Evolutionary conservation across 2,888 invertebrate species (phyloP).

Genomic region (Conistra vaccinii): DNA sequence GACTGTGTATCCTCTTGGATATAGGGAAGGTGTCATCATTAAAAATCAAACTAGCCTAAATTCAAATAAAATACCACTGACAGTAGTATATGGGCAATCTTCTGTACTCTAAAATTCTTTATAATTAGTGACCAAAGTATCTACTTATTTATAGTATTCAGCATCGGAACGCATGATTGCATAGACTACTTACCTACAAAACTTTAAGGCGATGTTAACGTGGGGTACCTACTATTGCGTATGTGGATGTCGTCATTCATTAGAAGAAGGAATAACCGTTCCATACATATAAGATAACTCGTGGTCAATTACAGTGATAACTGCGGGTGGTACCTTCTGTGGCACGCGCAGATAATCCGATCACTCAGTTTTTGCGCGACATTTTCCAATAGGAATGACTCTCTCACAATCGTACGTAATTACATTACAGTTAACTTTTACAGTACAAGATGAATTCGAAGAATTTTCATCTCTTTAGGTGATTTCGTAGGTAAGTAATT

Average conservation of each 20-base stretch:
- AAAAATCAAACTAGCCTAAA: background rate
- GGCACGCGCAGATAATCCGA: background rate
- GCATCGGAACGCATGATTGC: background rate
- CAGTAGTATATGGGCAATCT: background rate
- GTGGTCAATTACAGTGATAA: conserved; percentile 14
- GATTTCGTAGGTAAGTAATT: background rate
- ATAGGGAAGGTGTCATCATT: background rate
- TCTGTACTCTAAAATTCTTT: background rate
- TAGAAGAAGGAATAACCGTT: background rate
- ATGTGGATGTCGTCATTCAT: background rate
- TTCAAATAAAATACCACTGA: background rate
- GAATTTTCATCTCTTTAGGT: background rate
- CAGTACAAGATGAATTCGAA: background rate
- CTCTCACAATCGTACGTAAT: background rate
- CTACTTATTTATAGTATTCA: background rate
- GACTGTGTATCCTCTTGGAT: background rate
- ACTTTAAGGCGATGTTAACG: background rate
- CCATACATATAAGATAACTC: background rate
- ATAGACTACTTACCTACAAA: background rate
- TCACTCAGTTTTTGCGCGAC: conserved; percentile 1
- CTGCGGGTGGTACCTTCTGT: background rate
- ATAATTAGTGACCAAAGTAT: background rate
- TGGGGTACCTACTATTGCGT: background rate
- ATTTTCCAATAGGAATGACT: conserved; percentile 7
- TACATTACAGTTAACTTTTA: conserved; percentile 4